Conservation (phyloP, 1,140 invertebrate species). For the Drosophila nasuta region DNA sequence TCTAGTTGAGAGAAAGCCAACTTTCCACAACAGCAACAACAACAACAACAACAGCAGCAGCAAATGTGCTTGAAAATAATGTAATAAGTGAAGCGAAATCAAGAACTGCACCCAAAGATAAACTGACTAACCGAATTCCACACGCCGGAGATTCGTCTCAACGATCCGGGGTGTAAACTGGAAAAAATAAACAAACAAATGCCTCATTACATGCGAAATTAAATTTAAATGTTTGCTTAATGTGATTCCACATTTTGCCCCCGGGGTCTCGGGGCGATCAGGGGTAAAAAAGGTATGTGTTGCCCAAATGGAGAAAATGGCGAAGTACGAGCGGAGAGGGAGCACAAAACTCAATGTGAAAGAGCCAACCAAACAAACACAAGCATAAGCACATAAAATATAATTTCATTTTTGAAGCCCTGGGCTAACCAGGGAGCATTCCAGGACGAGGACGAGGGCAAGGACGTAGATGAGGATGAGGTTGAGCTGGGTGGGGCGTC, state of each 20-base stretch:
- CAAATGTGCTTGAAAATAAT: conserved; percentile 11
- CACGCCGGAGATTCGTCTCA: conserved; percentile 24
- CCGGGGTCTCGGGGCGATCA: conserved; percentile 45
- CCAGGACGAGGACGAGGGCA: conserved; percentile 32
- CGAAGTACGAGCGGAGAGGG: not conserved
- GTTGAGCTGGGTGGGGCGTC: conserved; percentile 15
- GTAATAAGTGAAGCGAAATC: conserved; percentile 24
- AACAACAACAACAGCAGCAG: not conserved
- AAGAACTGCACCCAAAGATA: conserved; percentile 19
- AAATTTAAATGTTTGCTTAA: conserved; percentile 85
- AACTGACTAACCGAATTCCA: conserved; percentile 32
- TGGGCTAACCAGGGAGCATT: conserved; percentile 73
- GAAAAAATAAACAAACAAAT: conserved; percentile 82
- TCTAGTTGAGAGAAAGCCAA: not conserved
- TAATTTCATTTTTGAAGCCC: conserved; percentile 81
- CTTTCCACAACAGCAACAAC: not conserved
- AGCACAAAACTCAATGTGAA: not conserved
- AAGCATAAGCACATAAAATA: conserved; percentile 71
- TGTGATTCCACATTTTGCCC: conserved; percentile 76
- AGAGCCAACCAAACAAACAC: conserved; percentile 70
- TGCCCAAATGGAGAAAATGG: conserved; percentile 19
- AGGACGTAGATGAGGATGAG: no score
- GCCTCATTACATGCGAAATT: conserved; percentile 85
- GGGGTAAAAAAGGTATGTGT: conserved; percentile 48
- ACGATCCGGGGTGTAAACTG: conserved; percentile 46